Evolutionary conservation across 1,140 invertebrate species (phyloP).

Genomic region (Drosophila arizonae): DNA sequence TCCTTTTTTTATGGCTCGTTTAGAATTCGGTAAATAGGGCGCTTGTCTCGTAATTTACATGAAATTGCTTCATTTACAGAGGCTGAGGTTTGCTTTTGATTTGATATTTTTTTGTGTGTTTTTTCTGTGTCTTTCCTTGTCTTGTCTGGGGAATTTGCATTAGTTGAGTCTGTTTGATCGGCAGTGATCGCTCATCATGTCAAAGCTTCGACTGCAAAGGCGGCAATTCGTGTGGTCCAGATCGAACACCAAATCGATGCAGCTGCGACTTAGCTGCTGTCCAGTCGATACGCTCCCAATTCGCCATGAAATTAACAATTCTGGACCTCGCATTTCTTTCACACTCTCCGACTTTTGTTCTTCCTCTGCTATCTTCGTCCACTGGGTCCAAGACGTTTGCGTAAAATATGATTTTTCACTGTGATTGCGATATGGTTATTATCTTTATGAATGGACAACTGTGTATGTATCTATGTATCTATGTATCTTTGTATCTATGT

Average conservation of each 20-base stretch:
- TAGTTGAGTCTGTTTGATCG: constrained; percentile 5
- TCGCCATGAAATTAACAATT: constrained; percentile 72
- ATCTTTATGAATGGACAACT: constrained; percentile 13
- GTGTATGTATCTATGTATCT: no score
- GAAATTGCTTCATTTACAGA: constrained; percentile 76
- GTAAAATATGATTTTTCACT: constrained; percentile 33
- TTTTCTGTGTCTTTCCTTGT: neutral
- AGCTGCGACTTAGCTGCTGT: constrained; percentile 52
- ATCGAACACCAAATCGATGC: neutral
- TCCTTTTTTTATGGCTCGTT: constrained; percentile 71
- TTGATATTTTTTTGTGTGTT: neutral
- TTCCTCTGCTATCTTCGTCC: neutral
- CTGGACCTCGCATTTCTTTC: constrained; percentile 47
- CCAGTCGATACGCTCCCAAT: constrained; percentile 64
- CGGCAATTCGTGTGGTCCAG: constrained; percentile 20
- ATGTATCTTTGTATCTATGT: no score
- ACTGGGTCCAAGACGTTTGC: constrained; percentile 18
- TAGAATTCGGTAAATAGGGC: constrained; percentile 66
- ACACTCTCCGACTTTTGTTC: constrained; percentile 25
- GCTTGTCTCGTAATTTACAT: constrained; percentile 81
- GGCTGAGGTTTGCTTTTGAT: constrained; percentile 27
- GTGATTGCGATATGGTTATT: constrained; percentile 23
- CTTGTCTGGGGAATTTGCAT: constrained; percentile 37
- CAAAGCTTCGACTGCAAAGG: constrained; percentile 24
- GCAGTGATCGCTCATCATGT: constrained; percentile 30